Base-by-base conservation (phyloP, 2,888 invertebrate genomes). In the Amiota mariae region DNA sequence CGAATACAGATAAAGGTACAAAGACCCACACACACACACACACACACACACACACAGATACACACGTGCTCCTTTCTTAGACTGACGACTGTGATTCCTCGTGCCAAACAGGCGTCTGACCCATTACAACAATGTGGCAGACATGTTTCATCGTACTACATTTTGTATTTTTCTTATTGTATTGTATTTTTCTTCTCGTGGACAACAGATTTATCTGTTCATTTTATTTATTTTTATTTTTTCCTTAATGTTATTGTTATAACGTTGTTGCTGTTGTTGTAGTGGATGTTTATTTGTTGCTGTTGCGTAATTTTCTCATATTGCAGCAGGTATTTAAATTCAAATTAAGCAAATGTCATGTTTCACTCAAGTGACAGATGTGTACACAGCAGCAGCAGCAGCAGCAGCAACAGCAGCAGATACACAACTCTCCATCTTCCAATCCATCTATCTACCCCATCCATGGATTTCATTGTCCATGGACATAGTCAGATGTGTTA, bases 331-430 rank as follows among this genome's bases (percentile, higher is more conserved):
- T 83, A 84, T 83, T 83, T 83, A 84, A 83, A 83, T 83, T 85
- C 85, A 85, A 82, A 83, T 83, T 83, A 83, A 82, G 85, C 80
- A 82, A 84, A 81, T 81, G 83, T 82, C 85, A 84, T 82, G 81
- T 81, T 80, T 75, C 77, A 77, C 78, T 81, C 78, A 77, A 77
- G 64, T 85, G 83, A 84, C 83, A 85, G 76, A 74, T 77, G 64
- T 70, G 36, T 36, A 70, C 59, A 70, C 79, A 57, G 68, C 68
- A 8, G 24, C 20, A n/a, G 20, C n/a, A n/a, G n/a, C n/a, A n/a
- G n/a, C n/a, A n/a, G n/a, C n/a, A n/a, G n/a, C n/a, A n/a, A 70
- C 79, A 57, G 68, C 68, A 8, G 24, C 20, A n/a, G 20, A 36
- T 36, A 36, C 36, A 2, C 36, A 36, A 36, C 36, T 36, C 36